Conservation (phyloP, 2,797 vertebrate species). For the Falco rusticolus region DNA sequence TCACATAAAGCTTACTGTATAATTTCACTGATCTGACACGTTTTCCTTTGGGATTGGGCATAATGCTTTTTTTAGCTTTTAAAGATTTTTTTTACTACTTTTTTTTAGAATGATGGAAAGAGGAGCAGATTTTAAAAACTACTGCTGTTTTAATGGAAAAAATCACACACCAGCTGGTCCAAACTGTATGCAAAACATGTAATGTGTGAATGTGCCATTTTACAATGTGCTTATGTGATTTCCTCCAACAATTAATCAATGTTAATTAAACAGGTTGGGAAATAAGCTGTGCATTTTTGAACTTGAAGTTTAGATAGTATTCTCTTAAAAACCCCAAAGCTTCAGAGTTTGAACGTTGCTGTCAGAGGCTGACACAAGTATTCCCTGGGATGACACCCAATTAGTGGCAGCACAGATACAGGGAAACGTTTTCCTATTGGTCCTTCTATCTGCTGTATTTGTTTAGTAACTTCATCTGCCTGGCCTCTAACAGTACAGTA, state of each 20-base stretch:
- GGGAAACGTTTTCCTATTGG: background rate
- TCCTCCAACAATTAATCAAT: background rate
- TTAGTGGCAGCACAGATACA: background rate
- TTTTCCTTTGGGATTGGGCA: background rate
- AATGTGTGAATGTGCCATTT: background rate
- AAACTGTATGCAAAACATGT: background rate
- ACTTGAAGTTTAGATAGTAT: background rate
- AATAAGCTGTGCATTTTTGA: background rate
- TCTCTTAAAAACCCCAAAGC: background rate
- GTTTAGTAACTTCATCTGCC: background rate
- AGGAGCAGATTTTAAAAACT: background rate
- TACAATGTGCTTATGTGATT: background rate
- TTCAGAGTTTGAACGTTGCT: background rate
- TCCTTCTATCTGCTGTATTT: background rate
- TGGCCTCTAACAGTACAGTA: background rate
- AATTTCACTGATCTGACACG: conserved; percentile 7
- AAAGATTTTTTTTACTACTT: background rate
- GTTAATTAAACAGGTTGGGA: background rate
- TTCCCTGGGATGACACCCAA: background rate
- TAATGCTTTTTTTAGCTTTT: background rate
- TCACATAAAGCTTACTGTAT: background rate
- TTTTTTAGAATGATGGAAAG: background rate
- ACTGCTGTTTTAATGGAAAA: background rate
- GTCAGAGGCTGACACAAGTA: background rate
- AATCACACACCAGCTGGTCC: background rate